phyloP scores from a whole-genome alignment of 2,113 vertebrate genomes.

The Tetrao urogallus region DNA sequence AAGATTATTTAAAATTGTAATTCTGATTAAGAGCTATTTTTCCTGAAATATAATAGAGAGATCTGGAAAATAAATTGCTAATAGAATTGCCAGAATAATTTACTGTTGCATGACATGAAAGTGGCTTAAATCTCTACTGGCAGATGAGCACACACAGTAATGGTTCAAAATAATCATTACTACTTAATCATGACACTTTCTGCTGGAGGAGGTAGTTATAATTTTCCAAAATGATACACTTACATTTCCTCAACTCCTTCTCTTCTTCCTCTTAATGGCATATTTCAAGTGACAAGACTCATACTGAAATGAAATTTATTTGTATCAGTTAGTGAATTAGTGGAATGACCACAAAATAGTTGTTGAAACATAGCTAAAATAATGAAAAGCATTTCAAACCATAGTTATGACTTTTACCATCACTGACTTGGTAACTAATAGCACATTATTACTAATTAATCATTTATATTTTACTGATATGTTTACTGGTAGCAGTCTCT shows the following conservation, averaged over 20 bases:
- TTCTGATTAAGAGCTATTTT: constrained; percentile 18
- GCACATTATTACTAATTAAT: neutral
- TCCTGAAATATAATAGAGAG: neutral
- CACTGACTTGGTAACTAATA: neutral
- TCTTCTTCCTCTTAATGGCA: neutral
- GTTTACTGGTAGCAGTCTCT: neutral
- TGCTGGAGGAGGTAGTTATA: constrained; percentile 15
- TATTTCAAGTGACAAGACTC: constrained; percentile 32
- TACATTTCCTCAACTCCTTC: constrained; percentile 46
- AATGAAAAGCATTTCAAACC: neutral
- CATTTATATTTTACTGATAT: neutral
- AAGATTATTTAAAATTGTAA: constrained; percentile 6
- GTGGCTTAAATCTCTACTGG: constrained; percentile 52
- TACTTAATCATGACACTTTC: constrained; percentile 20
- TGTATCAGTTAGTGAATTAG: neutral
- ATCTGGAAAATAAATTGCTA: constrained; percentile 20
- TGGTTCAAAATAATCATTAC: constrained; percentile 43
- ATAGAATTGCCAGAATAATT: constrained; percentile 32
- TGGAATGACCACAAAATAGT: neutral
- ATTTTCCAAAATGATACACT: constrained; percentile 42
- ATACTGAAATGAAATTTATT: constrained; percentile 25
- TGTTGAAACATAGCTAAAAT: constrained; percentile 7
- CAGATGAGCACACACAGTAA: constrained; percentile 29
- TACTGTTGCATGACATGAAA: neutral
- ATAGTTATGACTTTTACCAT: neutral